A percentile compares a stretch with the other conserved stretches of the same genome.
Evolutionary conservation across 2,797 vertebrate species (phyloP).

Genomic region (Poeciliopsis gracilis): DNA sequence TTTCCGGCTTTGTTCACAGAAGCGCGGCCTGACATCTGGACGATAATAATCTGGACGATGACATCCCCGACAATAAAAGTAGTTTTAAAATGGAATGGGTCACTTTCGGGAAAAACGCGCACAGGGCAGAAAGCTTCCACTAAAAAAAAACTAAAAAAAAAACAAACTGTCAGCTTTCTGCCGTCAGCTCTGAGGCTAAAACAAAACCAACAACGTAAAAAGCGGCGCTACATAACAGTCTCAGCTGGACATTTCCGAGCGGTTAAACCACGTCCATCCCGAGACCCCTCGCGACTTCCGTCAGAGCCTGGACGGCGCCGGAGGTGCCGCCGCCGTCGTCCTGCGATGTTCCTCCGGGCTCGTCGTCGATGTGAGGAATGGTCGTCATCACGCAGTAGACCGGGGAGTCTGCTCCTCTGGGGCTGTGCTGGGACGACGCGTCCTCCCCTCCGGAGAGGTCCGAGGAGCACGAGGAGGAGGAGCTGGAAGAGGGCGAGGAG

Average conservation of each 20-base stretch:
- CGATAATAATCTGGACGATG: neutral
- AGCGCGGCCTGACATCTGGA: neutral
- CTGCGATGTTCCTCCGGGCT: slow-evolving; percentile 48
- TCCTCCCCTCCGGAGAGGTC: slow-evolving; percentile 67
- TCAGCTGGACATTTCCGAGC: neutral
- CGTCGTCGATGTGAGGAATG: slow-evolving; percentile 75
- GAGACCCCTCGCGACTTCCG: slow-evolving; percentile 82
- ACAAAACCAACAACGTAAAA: too few relatives aligned
- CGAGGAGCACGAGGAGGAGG: slow-evolving; percentile 67
- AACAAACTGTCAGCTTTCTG: neutral
- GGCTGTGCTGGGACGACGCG: slow-evolving; percentile 63
- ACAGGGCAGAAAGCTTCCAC: neutral
- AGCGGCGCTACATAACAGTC: neutral
- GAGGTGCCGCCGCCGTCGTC: slow-evolving; percentile 67
- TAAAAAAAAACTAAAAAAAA: neutral
- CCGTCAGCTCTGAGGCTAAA: neutral
- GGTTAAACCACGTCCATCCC: slow-evolving; percentile 85
- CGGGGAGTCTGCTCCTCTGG: slow-evolving; percentile 65
- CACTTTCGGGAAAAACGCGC: neutral
- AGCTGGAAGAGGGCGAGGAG: slow-evolving; percentile 74
- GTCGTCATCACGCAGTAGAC: slow-evolving; percentile 82
- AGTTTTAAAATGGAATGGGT: neutral
- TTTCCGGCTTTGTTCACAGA: neutral
- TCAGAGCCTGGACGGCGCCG: slow-evolving; percentile 80
- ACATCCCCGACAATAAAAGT: neutral